phyloP scores from a whole-genome alignment of 2,113 vertebrate species.

The Strix uralensis region DNA sequence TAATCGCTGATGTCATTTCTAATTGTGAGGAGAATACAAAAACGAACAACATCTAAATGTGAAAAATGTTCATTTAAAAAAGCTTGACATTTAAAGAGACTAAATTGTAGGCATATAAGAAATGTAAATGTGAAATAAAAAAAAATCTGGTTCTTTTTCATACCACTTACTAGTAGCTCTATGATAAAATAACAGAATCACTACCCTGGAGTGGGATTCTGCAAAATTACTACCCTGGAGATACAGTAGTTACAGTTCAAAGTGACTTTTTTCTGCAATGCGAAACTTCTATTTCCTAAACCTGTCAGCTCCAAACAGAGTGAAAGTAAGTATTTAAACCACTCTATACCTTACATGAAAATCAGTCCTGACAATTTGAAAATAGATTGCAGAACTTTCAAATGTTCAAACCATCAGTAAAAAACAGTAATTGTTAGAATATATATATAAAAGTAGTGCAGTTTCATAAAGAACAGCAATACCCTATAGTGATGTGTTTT shows the following conservation, averaged over 20 bases:
- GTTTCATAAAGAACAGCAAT: background rate
- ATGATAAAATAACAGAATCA: slow-evolving; percentile 13
- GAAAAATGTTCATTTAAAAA: background rate
- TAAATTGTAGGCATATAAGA: slow-evolving; percentile 10
- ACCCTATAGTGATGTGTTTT: background rate
- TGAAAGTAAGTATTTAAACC: background rate
- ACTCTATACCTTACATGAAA: background rate
- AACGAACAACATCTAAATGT: background rate
- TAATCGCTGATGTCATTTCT: background rate
- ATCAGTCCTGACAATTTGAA: background rate
- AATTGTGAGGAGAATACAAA: background rate
- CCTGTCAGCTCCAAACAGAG: background rate
- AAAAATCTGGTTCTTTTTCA: background rate
- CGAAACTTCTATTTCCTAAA: background rate
- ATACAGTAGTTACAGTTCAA: slow-evolving; percentile 17
- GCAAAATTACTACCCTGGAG: slow-evolving; percentile 17
- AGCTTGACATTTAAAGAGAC: slow-evolving; percentile 12
- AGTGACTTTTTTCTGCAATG: background rate
- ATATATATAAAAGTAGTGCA: background rate
- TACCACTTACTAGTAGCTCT: background rate
- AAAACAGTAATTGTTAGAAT: background rate
- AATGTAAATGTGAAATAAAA: background rate
- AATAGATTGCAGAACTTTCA: background rate
- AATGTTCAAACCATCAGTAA: background rate
- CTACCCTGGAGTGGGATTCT: background rate